Evolutionary conservation across 37 sponge, comb jelly and placozoan species (phyloP), one percentile per base, ranked within the genome.

Genomic region (Dysidea cf. avara): DNA sequence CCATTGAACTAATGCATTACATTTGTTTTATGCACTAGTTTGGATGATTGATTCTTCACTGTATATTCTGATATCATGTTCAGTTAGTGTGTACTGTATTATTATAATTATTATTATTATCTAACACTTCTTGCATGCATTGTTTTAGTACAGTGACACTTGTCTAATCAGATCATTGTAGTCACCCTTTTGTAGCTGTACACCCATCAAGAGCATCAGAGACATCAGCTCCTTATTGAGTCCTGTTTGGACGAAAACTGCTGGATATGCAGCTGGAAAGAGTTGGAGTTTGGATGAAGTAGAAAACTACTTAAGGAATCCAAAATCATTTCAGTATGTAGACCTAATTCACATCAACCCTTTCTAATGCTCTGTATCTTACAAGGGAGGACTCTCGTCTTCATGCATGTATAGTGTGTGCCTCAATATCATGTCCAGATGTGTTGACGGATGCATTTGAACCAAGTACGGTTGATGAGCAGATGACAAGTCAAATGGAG

Each of bases 381-480:
- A n/a, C n/a, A 49, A 88, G 89, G 55, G 89, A 88, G 39, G 89
- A 88, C 48, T 69, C 89, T 12, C 39, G 89, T 17, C 71, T 88
- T 1, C 89, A 88, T 73, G 83, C 89, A 1, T 88, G 83, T 68
- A 88, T 88, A 56, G 89, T 88, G 43, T 88, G 89, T 72, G 89
- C 89, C 7, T 88, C 89, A 30, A 82, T 88, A 29, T 88, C 89
- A 20, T 88, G 89, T 53, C 89, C 89, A 16, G 76, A 88, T 32
- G 79, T 88, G n/a, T 36, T 71, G 50, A 88, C 61, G 51, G 67
- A 55, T 28, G 89, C 89, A 20, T 88, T 68, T 66, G 57, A 67
- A 39, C 65, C 74, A 3, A 71, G 46, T 40, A 66, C 21, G 1
- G 1, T 88, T 14, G 69, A 56, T 7, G 55, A 69, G 1, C 89